Base-by-base conservation (phyloP, 2,888 invertebrate species). In the Geotrupes spiniger region DNA sequence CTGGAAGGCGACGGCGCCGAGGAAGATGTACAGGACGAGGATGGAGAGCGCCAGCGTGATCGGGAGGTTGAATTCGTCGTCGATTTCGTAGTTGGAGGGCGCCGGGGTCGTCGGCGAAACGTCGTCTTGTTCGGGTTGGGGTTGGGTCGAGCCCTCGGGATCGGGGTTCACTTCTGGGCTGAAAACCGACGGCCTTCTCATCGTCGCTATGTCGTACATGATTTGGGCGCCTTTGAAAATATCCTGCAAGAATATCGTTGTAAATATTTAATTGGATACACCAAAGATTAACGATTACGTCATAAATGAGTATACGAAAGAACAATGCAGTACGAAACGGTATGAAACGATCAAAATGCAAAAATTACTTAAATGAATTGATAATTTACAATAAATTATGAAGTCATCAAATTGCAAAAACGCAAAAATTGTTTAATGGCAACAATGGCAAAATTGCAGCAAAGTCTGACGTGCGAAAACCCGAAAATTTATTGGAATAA, bases 51-150 rank as follows among this genome's bases (percentile, higher is more conserved):
- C 96, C 0, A 97, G 81, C 0, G 91, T 87, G 26, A 96, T 87
- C 0, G 97, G 97, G 44, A 98, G 74, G 70, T 97, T 95, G 70
- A 97, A 97, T 68, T 96, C 92, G 62, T 96, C 94, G 66, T 91
- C 92, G 43, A 93, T 84, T 66, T 86, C 87, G 59, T 84, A 90
- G 2, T 81, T 78, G 26, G 87, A 87, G 37, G 88, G 82, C 0
- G 87, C 89, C 28, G 90, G 90, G 0, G 91, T 89, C 0, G 81
- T 84, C 0, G 85, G 85, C 5, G 85, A 84, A 1, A 81, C 85
- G 1, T 73, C 69, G n/a, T 61, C 63, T 3, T 57, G 58, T 37
- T 50, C 39, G 4, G 52, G 46, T 11, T 27, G 15, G 26, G 44
- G 33, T 49, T n/a, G n/a, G n/a, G 67, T 27, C 4, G 68, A 62